Percentiles rank a stretch among this genome's conserved stretches.
Conservation (phyloP, 1,140 invertebrate genomes). For the Limonius californicus region DNA sequence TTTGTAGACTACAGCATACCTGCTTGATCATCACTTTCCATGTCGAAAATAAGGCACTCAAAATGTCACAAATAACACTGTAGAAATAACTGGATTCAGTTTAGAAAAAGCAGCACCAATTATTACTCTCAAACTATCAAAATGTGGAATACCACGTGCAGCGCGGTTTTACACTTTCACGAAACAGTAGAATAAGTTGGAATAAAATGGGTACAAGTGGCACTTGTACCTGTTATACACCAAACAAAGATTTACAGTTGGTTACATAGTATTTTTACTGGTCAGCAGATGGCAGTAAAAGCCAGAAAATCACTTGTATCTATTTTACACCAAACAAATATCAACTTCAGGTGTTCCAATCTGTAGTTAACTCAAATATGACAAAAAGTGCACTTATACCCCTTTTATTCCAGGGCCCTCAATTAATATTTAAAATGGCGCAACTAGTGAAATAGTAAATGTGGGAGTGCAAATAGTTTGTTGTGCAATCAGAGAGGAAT, state of each 20-base stretch:
- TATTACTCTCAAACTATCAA: too few relatives aligned
- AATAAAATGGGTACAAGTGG: not conserved
- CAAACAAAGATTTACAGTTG: not conserved
- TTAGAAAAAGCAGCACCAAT: too few relatives aligned
- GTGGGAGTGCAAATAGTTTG: not conserved
- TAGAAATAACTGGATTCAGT: too few relatives aligned
- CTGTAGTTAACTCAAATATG: not conserved
- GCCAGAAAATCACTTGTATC: conserved; percentile 1
- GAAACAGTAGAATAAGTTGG: too few relatives aligned
- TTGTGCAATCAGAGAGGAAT: not conserved
- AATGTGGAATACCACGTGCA: too few relatives aligned
- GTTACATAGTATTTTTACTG: not conserved
- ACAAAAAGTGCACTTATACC: conserved; percentile 3
- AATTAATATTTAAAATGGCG: too few relatives aligned
- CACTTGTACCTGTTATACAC: not conserved
- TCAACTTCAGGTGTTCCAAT: not conserved
- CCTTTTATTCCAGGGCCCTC: not conserved
- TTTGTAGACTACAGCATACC: too few relatives aligned
- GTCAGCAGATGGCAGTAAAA: not conserved
- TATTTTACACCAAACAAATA: not conserved
- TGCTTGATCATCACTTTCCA: too few relatives aligned
- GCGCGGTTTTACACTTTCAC: too few relatives aligned
- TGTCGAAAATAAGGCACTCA: too few relatives aligned
- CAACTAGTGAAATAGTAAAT: too few relatives aligned
- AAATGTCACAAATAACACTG: too few relatives aligned